phyloP scores from a whole-genome alignment of 1,140 invertebrate species.

The Nymphalis io region DNA sequence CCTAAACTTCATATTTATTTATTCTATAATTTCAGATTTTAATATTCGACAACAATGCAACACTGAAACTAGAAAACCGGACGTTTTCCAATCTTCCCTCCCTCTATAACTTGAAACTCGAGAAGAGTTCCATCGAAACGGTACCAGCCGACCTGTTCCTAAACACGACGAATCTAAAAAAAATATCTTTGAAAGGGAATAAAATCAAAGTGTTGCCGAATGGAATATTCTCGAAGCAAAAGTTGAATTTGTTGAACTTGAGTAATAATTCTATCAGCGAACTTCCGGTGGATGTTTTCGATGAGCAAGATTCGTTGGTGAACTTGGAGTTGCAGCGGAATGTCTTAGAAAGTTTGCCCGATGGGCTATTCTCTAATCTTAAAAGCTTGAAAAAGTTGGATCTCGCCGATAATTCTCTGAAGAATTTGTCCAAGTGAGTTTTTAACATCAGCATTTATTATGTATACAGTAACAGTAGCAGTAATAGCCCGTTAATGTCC shows the following conservation, averaged over 20 bases:
- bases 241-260: slow-evolving; percentile 17
- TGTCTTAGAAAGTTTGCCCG: slow-evolving; percentile 26
- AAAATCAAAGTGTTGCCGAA: not conserved
- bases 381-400: slow-evolving; percentile 29
- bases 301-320: slow-evolving; percentile 20
- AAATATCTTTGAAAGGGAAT: not conserved
- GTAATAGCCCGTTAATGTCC: no score
- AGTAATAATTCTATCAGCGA: slow-evolving; percentile 15
- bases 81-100: slow-evolving; percentile 32
- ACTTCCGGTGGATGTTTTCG: slow-evolving; percentile 19
- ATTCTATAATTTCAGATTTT: slow-evolving; percentile 37
- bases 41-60: slow-evolving; percentile 18
- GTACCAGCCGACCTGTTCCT: slow-evolving; percentile 11
- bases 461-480: no score
- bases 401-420: slow-evolving; percentile 32
- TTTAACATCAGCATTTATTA: no score
- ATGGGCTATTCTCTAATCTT: slow-evolving; percentile 26
- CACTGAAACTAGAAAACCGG: slow-evolving; percentile 39
- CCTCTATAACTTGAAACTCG: slow-evolving; percentile 25
- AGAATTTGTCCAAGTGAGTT: slow-evolving; percentile 10
- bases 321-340: slow-evolving; percentile 39
- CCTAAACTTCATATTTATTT: no score
- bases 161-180: not conserved
- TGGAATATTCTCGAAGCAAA: slow-evolving; percentile 4
- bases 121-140: slow-evolving; percentile 11